Percentiles rank a stretch among this genome's conserved stretches.
Evolutionary conservation across 2,888 invertebrate species (phyloP).

Genomic region (Aplocera efformata): DNA sequence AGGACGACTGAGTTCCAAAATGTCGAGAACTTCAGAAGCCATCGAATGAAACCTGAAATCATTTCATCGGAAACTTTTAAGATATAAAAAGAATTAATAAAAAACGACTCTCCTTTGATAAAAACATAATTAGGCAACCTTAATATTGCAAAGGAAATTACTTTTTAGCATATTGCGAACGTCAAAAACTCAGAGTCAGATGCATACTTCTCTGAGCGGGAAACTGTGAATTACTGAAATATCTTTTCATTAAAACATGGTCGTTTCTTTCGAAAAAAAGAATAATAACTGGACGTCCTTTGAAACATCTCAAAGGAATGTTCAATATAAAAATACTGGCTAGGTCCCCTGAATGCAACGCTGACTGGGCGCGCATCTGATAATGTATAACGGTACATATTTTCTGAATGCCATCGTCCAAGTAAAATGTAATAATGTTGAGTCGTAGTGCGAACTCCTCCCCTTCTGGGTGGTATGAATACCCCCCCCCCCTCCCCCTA

Average conservation of each 20-base stretch:
- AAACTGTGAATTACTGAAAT: background rate
- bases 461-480: background rate
- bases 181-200: background rate
- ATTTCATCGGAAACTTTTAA: no score
- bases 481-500: conserved; percentile 1
- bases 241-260: conserved; percentile 3
- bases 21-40: no score
- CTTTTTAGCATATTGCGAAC: no score
- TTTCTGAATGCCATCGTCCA: conserved; percentile 26
- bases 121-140: no score
- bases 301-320: conserved; percentile 21
- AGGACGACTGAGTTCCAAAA: no score
- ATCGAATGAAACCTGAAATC: no score
- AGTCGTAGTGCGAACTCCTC: conserved; percentile 22
- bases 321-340: conserved; percentile 22
- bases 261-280: conserved; percentile 1
- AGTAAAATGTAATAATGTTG: conserved; percentile 32
- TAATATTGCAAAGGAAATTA: no score
- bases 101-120: no score
- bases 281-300: conserved; percentile 6
- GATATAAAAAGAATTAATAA: no score
- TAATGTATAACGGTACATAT: conserved; percentile 24
- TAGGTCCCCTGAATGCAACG: conserved; percentile 12
- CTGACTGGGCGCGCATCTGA: conserved; percentile 12
- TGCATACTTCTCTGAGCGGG: conserved; percentile 1